Conservation (phyloP, 2,113 vertebrate species). For the Chionis minor region DNA sequence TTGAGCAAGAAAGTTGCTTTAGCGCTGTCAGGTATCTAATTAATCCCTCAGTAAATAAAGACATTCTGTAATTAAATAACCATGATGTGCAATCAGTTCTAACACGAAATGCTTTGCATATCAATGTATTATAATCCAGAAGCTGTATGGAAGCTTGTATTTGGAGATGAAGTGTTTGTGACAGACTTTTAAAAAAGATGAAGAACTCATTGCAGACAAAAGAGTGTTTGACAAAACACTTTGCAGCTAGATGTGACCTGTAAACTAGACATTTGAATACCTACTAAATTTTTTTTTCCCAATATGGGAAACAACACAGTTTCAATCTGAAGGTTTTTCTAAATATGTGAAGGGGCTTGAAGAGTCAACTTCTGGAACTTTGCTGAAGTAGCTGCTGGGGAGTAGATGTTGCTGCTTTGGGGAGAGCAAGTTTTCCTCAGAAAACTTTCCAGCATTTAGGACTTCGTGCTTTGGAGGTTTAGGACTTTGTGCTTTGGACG, state of each 20-base stretch:
- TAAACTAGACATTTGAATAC: background rate
- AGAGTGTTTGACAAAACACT: background rate
- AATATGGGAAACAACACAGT: background rate
- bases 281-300: background rate
- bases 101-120: conserved; percentile 6
- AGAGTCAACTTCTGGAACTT: background rate
- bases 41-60: conserved; percentile 51
- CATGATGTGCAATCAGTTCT: background rate
- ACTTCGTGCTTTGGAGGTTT: background rate
- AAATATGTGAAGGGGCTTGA: background rate
- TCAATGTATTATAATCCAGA: background rate
- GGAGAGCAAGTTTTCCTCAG: background rate
- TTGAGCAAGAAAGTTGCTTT: background rate
- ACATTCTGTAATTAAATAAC: conserved; percentile 36
- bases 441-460: background rate
- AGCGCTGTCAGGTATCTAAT: conserved; percentile 2
- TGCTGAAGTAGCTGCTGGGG: background rate
- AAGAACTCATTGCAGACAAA: background rate
- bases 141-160: background rate
- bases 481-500: background rate
- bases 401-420: fast-evolving
- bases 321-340: background rate
- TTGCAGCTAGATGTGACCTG: background rate
- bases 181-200: background rate
- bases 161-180: background rate